These are phyloP conservation scores for Dynastes hyllus DNA, from an alignment of 2,888 invertebrate species.

Conservation along the genomic window DNA sequence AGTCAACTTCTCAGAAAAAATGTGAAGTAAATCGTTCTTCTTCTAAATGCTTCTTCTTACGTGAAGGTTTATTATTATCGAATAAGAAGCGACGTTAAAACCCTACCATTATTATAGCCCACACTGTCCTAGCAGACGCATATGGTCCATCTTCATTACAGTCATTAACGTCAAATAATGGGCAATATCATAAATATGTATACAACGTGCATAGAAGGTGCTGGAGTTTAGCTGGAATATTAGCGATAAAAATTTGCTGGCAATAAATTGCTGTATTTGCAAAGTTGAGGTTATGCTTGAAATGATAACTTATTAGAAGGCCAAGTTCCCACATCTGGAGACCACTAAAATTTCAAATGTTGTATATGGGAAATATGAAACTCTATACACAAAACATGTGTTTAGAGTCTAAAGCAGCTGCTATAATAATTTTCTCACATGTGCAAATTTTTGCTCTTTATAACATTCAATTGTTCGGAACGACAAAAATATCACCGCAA, in stretches of 20 bases:
- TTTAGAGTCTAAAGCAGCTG: constrained; percentile 14
- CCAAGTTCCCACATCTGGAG: neutral
- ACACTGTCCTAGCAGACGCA: neutral
- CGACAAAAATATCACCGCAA: neutral
- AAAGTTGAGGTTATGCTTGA: neutral
- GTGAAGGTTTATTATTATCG: neutral
- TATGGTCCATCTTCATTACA: neutral
- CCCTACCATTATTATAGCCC: neutral
- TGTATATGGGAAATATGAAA: neutral
- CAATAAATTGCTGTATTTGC: neutral
- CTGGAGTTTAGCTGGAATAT: neutral
- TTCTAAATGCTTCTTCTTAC: neutral
- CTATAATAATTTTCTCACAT: neutral
- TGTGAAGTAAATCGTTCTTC: constrained; percentile 11
- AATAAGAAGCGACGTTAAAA: neutral
- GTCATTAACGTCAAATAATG: neutral
- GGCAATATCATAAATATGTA: neutral
- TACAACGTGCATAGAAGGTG: neutral
- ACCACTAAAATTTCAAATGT: neutral
- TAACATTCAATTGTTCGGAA: neutral
- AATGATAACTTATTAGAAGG: neutral
- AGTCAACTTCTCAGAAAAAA: constrained; percentile 33
- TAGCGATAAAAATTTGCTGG: neutral
- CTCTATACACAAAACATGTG: neutral
- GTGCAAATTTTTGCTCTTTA: constrained; percentile 2